These are phyloP conservation scores for Spilogale gracilis DNA, from an alignment of 2,113 vertebrate species.

Conservation along the genomic window DNA sequence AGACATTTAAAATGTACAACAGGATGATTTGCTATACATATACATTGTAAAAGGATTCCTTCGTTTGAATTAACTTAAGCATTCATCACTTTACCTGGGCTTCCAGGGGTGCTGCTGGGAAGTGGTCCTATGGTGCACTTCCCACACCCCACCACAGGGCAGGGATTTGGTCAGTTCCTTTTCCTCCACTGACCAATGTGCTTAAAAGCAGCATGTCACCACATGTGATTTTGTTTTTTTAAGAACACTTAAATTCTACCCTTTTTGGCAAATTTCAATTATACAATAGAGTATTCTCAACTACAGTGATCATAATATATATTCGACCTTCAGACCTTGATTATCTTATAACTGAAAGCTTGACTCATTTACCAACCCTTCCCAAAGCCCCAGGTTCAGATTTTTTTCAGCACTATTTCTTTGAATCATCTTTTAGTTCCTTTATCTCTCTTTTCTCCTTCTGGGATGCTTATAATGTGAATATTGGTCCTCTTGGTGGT, in stretches of 20 bases:
- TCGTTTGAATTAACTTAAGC: neutral
- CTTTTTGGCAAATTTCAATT: neutral
- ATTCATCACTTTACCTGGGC: neutral
- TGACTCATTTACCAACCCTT: neutral
- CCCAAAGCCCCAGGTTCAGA: neutral
- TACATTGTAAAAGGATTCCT: neutral
- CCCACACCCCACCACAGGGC: neutral
- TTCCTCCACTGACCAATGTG: neutral
- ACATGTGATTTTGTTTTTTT: neutral
- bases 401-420: neutral
- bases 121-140: neutral
- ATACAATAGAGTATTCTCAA: neutral
- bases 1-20: neutral
- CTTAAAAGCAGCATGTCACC: neutral
- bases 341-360: neutral
- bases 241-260: neutral
- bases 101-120: neutral
- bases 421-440: neutral
- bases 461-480: neutral
- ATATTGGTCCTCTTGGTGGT: neutral
- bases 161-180: neutral
- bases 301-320: neutral
- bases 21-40: neutral
- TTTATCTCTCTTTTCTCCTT: neutral
- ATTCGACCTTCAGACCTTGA: neutral